phyloP scores from a whole-genome alignment of 1,140 invertebrate genomes.

The Sycophila sp. region DNA sequence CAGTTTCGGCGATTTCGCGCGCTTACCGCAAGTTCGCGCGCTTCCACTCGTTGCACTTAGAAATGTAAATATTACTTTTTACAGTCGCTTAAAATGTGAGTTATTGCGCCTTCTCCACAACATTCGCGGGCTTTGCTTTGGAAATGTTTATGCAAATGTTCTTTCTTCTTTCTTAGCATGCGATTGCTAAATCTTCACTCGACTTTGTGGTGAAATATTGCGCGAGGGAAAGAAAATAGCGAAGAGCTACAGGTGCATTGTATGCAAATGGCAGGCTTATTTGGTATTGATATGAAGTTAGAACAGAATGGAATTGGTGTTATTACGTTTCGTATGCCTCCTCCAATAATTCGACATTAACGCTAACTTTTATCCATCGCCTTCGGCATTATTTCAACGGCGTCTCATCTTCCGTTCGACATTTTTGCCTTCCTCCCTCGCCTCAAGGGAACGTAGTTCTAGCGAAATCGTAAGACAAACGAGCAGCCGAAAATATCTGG shows the following conservation, averaged over 20 bases:
- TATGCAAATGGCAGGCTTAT: slow-evolving; percentile 30
- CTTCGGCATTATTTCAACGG: too few relatives aligned
- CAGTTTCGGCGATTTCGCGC: too few relatives aligned
- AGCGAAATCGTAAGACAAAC: too few relatives aligned
- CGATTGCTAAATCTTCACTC: slow-evolving; percentile 47
- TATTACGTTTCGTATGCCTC: not conserved
- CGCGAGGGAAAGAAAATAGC: slow-evolving; percentile 17
- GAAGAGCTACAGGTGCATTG: slow-evolving; percentile 32
- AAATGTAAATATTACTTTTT: too few relatives aligned
- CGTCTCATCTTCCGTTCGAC: too few relatives aligned
- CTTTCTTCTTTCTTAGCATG: slow-evolving; percentile 51
- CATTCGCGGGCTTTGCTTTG: not conserved
- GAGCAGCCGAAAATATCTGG: too few relatives aligned
- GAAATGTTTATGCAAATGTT: slow-evolving; percentile 39
- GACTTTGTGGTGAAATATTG: slow-evolving; percentile 8
- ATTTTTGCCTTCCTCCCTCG: too few relatives aligned
- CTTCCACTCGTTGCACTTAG: too few relatives aligned
- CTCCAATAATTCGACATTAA: not conserved
- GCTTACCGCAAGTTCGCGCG: too few relatives aligned
- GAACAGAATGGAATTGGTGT: slow-evolving; percentile 7
- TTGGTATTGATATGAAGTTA: slow-evolving; percentile 31
- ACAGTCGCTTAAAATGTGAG: too few relatives aligned
- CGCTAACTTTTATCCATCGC: not conserved
- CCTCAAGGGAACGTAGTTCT: too few relatives aligned
- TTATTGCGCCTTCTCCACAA: too few relatives aligned